Evolutionary conservation across 2,113 vertebrate species (phyloP).

Genomic region (Egretta garzetta): DNA sequence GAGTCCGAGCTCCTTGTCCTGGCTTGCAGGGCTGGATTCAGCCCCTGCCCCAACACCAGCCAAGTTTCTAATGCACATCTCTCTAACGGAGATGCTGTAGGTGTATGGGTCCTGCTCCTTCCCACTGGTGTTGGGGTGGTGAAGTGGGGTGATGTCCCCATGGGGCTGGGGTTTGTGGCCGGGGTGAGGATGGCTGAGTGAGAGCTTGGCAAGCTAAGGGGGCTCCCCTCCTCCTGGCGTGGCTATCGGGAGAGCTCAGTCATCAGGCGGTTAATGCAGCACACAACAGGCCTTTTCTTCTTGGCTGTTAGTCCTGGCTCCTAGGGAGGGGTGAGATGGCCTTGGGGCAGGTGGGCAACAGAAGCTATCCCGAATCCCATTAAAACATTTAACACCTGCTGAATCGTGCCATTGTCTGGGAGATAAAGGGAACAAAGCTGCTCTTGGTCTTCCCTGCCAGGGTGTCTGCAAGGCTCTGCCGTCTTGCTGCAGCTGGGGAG

Average conservation of each 20-base stretch:
- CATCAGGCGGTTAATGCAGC: neutral
- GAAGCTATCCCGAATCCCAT: constrained; percentile 46
- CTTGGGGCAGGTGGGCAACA: constrained; percentile 59
- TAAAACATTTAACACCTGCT: constrained; percentile 70
- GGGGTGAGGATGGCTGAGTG: neutral
- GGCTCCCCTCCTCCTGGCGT: neutral
- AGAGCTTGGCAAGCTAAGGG: neutral
- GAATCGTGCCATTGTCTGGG: constrained; percentile 42
- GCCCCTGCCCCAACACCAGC: neutral
- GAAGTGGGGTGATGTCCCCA: neutral
- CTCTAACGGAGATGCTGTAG: neutral
- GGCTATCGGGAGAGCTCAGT: neutral
- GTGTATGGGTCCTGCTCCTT: neutral
- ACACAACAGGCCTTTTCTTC: constrained; percentile 31
- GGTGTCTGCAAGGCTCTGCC: neutral
- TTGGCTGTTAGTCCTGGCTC: neutral
- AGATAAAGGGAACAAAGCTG: constrained; percentile 60
- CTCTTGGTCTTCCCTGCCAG: neutral
- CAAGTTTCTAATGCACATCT: neutral
- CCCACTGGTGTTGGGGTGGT: neutral
- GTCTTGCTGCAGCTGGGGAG: neutral
- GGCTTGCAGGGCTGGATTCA: neutral
- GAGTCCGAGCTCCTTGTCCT: neutral
- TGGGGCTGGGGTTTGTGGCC: accelerated
- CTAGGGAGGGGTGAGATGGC: constrained; percentile 13